A percentile compares a stretch with the other conserved stretches of the same genome.
These are phyloP conservation scores for Hystrix brachyura DNA, from an alignment of 2,113 vertebrate genomes.

Conservation along the genomic window DNA sequence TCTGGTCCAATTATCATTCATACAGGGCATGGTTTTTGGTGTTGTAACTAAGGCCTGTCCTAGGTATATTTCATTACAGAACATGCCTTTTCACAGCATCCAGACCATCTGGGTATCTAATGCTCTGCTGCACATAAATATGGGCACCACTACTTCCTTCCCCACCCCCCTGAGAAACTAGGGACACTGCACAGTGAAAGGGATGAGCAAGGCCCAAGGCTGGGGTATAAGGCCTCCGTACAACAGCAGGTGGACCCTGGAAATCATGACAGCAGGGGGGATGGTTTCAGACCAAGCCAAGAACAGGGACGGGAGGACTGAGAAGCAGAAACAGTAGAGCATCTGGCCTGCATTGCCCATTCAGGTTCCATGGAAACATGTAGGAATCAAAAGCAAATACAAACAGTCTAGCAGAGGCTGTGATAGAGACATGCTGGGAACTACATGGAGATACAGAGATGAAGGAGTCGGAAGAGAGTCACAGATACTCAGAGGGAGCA, in stretches of 20 bases:
- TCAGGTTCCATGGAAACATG: not conserved
- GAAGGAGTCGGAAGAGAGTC: not conserved
- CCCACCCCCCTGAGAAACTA: not conserved
- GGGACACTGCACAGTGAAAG: not conserved
- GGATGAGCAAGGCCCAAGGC: not conserved
- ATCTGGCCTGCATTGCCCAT: not conserved
- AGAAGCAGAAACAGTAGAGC: constrained; percentile 3
- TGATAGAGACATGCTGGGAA: not conserved
- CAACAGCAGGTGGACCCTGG: not conserved
- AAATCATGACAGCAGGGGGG: not conserved
- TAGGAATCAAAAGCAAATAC: not conserved
- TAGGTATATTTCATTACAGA: constrained; percentile 62
- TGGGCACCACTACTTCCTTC: not conserved
- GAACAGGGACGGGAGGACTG: not conserved
- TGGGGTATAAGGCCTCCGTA: not conserved
- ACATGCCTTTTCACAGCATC: constrained; percentile 42
- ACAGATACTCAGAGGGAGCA: not conserved
- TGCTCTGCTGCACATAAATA: constrained; percentile 70
- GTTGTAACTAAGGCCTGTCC: not conserved
- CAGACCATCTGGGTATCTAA: constrained; percentile 73
- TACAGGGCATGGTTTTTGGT: not conserved
- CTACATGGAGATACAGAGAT: not conserved
- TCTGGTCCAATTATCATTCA: constrained; percentile 57
- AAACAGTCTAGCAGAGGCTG: not conserved
- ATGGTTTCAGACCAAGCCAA: constrained; percentile 44